Percentiles rank a stretch among this genome's conserved stretches.
phyloP scores from a whole-genome alignment of 2,797 vertebrate genomes.

The Alcedo quadribrachys region DNA sequence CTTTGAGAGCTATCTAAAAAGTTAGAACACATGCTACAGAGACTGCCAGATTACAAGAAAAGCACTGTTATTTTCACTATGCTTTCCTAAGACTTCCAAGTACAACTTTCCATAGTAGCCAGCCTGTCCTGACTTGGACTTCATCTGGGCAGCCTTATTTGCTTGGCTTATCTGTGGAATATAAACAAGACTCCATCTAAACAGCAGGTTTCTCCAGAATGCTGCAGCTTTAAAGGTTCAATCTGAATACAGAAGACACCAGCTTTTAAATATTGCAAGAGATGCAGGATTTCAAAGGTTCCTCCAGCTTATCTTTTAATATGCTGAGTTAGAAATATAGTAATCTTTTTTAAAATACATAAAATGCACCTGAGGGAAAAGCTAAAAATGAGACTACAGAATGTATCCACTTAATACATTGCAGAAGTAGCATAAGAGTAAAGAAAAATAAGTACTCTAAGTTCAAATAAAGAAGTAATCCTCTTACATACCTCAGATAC shows the following conservation, averaged over 20 bases:
- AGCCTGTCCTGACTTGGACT: neutral
- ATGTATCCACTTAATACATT: neutral
- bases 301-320: neutral
- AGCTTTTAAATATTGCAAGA: neutral
- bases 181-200: neutral
- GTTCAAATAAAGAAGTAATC: neutral
- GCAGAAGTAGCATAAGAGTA: neutral
- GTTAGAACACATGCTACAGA: neutral
- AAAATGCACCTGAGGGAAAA: neutral
- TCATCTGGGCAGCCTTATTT: neutral
- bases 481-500: slow-evolving; percentile 86
- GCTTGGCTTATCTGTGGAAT: neutral
- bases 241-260: neutral
- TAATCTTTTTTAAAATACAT: neutral
- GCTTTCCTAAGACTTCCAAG: neutral
- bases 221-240: neutral
- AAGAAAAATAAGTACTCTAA: neutral
- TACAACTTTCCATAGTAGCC: neutral
- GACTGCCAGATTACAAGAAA: neutral
- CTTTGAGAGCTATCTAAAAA: neutral
- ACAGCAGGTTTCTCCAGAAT: neutral
- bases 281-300: neutral
- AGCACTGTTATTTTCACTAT: neutral
- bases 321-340: neutral
- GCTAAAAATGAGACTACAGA: neutral